These are phyloP conservation scores for Columbina picui DNA, from an alignment of 2,113 vertebrate genomes.

Conservation along the genomic window DNA sequence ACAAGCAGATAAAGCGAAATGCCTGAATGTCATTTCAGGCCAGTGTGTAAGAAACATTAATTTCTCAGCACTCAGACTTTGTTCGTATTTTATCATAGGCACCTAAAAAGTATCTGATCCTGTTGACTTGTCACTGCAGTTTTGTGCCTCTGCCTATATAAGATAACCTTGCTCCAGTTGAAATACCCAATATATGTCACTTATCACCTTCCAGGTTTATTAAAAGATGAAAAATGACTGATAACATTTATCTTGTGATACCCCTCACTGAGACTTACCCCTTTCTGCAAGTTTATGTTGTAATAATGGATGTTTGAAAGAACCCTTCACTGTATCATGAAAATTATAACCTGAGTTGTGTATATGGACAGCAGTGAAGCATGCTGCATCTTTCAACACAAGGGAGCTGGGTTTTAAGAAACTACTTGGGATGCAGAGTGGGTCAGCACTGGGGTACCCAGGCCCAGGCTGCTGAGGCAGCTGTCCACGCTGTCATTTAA, in stretches of 20 bases:
- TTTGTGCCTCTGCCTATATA: background rate
- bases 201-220: background rate
- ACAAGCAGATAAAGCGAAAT: slow-evolving; percentile 12
- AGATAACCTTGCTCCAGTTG: background rate
- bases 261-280: background rate
- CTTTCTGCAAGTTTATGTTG: background rate
- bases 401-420: background rate
- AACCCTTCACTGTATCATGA: background rate
- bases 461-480: background rate
- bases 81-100: background rate
- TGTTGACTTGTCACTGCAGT: background rate
- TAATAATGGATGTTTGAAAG: background rate
- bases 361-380: background rate
- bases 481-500: background rate
- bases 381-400: background rate
- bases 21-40: background rate
- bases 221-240: background rate
- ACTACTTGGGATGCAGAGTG: background rate
- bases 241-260: background rate
- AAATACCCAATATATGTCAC: background rate
- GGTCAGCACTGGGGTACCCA: background rate
- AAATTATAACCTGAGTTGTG: background rate
- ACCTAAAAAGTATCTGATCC: background rate
- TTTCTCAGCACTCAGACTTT: background rate
- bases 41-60: slow-evolving; percentile 28